phyloP scores from a whole-genome alignment of 2,797 vertebrate species.

The Coracias cyanogaster region DNA sequence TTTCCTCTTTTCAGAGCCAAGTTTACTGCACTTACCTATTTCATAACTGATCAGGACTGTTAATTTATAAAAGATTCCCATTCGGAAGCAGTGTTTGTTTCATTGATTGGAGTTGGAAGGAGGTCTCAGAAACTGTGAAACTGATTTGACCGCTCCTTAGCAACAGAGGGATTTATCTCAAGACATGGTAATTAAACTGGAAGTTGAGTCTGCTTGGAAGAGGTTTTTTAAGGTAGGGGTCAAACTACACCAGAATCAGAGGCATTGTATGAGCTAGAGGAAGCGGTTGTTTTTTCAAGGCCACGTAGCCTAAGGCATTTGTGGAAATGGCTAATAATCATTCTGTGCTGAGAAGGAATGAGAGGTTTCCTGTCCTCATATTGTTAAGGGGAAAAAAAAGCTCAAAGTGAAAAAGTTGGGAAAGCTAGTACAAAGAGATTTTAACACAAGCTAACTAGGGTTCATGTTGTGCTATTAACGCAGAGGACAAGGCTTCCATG shows the following conservation, averaged over 20 bases:
- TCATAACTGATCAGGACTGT: neutral
- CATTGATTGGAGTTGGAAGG: constrained; percentile 36
- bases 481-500: neutral
- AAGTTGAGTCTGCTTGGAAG: constrained; percentile 54
- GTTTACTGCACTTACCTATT: neutral
- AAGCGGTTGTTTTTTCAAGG: constrained; percentile 60
- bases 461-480: neutral
- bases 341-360: constrained; percentile 55
- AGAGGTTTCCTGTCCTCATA: constrained; percentile 60
- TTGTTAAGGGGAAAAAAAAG: constrained; percentile 28
- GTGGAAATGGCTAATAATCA: constrained; percentile 71
- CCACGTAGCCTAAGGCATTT: constrained; percentile 40
- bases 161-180: constrained; percentile 28
- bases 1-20: neutral
- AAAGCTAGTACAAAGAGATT: constrained; percentile 25
- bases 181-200: constrained; percentile 39
- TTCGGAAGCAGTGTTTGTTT: constrained; percentile 21
- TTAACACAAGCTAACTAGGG: neutral
- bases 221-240: constrained; percentile 58
- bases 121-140: neutral
- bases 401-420: constrained; percentile 6
- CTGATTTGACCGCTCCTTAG: neutral
- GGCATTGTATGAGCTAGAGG: constrained; percentile 58
- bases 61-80: constrained; percentile 30
- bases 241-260: constrained; percentile 37